Percentiles rank a stretch among this genome's conserved stretches.
These are phyloP conservation scores for Lasaia peninsularis DNA, from an alignment of 1,140 invertebrate species.

Conservation along the genomic window DNA sequence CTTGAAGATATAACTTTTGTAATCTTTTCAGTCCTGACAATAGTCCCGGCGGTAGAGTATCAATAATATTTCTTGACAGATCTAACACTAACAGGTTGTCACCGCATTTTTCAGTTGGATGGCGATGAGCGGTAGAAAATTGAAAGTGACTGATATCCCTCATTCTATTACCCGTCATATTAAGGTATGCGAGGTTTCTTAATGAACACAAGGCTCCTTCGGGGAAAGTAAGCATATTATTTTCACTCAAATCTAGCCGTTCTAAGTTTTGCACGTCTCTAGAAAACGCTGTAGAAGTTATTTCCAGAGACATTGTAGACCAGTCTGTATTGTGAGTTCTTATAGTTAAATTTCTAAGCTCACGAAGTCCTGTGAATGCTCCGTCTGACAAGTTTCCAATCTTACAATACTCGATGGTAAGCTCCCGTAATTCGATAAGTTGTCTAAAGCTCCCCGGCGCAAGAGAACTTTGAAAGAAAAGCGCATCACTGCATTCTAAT, in stretches of 20 bases:
- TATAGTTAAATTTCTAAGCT: constrained; percentile 90
- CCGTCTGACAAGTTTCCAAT: constrained; percentile 91
- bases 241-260: constrained; percentile 89
- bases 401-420: constrained; percentile 94
- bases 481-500: constrained; percentile 89
- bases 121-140: constrained; percentile 81
- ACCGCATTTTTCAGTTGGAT: constrained; percentile 82
- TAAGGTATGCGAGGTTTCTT: constrained; percentile 85
- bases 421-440: constrained; percentile 87
- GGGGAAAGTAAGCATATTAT: constrained; percentile 92
- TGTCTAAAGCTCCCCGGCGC: constrained; percentile 90
- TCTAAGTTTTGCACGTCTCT: constrained; percentile 85
- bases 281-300: constrained; percentile 86
- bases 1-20: constrained; percentile 81
- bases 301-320: constrained; percentile 89
- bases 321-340: constrained; percentile 93
- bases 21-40: constrained; percentile 84
- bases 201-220: constrained; percentile 89
- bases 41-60: constrained; percentile 85
- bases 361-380: constrained; percentile 88
- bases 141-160: constrained; percentile 87
- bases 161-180: constrained; percentile 89
- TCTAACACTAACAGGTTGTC: constrained; percentile 86
- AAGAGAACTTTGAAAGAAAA: constrained; percentile 92
- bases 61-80: constrained; percentile 89